Conservation (phyloP, 2,797 vertebrate species). For the Mormyrops attenuatus region DNA sequence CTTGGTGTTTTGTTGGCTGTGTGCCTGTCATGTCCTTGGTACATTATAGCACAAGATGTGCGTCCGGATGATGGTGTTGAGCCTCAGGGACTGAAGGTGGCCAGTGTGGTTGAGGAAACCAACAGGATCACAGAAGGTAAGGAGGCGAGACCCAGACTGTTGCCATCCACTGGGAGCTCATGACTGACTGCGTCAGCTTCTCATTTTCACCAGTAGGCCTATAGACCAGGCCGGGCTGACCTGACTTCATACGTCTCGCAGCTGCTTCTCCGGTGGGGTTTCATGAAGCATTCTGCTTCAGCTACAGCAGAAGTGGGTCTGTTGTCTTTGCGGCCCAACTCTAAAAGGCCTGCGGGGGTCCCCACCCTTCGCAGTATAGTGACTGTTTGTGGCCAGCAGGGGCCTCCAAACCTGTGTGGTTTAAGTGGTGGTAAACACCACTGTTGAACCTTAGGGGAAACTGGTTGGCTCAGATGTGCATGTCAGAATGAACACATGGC, state of each 20-base stretch:
- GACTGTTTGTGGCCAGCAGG: neutral
- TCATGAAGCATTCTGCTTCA: neutral
- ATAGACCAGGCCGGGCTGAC: neutral
- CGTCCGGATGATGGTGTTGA: constrained; percentile 33
- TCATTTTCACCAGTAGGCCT: neutral
- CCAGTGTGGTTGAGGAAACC: constrained; percentile 34
- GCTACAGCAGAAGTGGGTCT: neutral
- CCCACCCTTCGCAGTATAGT: neutral
- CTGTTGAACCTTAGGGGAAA: neutral
- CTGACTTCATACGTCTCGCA: neutral
- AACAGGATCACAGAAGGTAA: constrained; percentile 64
- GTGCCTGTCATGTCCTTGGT: neutral
- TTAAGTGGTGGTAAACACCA: neutral
- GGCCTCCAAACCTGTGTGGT: neutral
- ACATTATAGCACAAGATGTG: constrained; percentile 42
- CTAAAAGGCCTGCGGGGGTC: neutral
- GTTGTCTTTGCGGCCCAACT: neutral
- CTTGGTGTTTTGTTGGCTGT: neutral
- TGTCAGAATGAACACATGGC: neutral
- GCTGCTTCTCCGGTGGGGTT: neutral
- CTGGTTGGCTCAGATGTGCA: neutral
- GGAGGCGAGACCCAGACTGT: constrained; percentile 9
- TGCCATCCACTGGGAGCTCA: neutral
- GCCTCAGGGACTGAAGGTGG: constrained; percentile 40
- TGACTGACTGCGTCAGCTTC: neutral